Percentiles rank a stretch among this genome's conserved stretches.
phyloP scores from a whole-genome alignment of 1,140 invertebrate genomes.

The Psix sp. region DNA sequence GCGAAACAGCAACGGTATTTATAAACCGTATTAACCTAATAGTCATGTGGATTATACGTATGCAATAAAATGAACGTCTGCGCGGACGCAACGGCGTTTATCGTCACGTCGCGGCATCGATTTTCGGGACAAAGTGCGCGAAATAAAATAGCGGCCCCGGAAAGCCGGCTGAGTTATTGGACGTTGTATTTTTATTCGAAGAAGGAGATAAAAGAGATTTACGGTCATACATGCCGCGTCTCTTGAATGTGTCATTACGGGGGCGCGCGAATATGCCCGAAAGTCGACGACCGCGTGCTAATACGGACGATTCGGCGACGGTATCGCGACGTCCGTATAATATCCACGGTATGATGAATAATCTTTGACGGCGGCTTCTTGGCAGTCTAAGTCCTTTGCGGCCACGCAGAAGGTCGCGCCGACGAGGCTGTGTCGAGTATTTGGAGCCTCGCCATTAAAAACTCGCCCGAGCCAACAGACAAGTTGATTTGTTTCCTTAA shows the following conservation, averaged over 20 bases:
- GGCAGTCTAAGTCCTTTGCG: slow-evolving; percentile 63
- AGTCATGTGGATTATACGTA: slow-evolving; percentile 14
- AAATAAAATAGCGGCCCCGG: slow-evolving; percentile 29
- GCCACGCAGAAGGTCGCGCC: slow-evolving; percentile 42
- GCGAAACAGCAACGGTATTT: slow-evolving; percentile 24
- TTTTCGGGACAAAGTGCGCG: slow-evolving; percentile 13
- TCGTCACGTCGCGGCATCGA: slow-evolving; percentile 13
- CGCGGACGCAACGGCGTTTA: slow-evolving; percentile 10
- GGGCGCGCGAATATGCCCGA: slow-evolving; percentile 31
- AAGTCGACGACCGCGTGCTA: slow-evolving; percentile 31
- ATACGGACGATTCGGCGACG: slow-evolving; percentile 56
- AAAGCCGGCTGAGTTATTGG: slow-evolving; percentile 37
- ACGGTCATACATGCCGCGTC: slow-evolving; percentile 45
- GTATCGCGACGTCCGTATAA: slow-evolving; percentile 71
- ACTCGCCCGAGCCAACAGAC: slow-evolving; percentile 74
- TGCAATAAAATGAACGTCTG: slow-evolving; percentile 16
- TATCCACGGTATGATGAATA: slow-evolving; percentile 73
- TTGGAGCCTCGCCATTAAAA: slow-evolving; percentile 77
- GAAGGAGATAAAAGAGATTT: slow-evolving; percentile 57
- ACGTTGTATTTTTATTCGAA: slow-evolving; percentile 53
- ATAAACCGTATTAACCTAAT: slow-evolving; percentile 36
- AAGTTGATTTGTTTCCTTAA: slow-evolving; percentile 76
- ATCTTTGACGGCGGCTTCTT: slow-evolving; percentile 70
- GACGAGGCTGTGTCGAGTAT: slow-evolving; percentile 71
- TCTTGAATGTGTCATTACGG: slow-evolving; percentile 58